Base-by-base conservation (phyloP, 2,113 vertebrate species). In the Collichthys lucidus region DNA sequence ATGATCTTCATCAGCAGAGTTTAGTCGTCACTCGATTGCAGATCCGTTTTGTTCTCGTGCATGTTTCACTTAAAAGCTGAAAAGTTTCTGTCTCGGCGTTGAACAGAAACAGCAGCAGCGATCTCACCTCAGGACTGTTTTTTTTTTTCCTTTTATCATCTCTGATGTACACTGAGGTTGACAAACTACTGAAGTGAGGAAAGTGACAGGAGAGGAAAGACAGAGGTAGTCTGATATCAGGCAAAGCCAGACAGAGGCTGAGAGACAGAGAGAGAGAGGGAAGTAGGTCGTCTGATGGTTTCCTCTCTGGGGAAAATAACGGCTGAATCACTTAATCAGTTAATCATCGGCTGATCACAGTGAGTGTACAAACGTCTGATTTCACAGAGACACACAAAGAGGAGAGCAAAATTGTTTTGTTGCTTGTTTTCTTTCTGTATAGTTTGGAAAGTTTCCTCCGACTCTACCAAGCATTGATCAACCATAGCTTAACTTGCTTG, bases 261-360 rank as follows among this genome's bases (percentile, higher is more conserved):
- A 61, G 49, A 52, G 2, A 29, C 6, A 35, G 31, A 35, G 5
- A 31, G 15, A 40, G 22, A 22, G 57, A 46, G 70, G 65, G 71
- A 46, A 68, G 69, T 26, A 35, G 75, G 74, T 42, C 26, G 57
- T 71, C 35, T 72, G 77, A 77, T 81, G 68, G 63, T 46, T 15
- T 42, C 57, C 68, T 86, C 68, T 68, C 78, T 3, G 40, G 68
- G 73, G 77, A 29, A 65, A 49, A 17, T 14, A 40, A 29, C 2
- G 20, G 61, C 55, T 71, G 60, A 77, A 56, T 81, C 50, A 31
- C 20, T 68, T 47, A 44, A 74, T 78, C 69, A 74, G 79, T 78
- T 64, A 22, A 63, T 78, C 74, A 78, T 82, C 57, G 31, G 63
- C 79, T 81, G 83, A 82, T 86, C 79, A 78, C 56, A 64, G 63